A percentile compares a stretch with the other conserved stretches of the same genome.
These are phyloP conservation scores for Rugalucina vietnamica DNA, from an alignment of 2,888 invertebrate species.

Conservation along the genomic window DNA sequence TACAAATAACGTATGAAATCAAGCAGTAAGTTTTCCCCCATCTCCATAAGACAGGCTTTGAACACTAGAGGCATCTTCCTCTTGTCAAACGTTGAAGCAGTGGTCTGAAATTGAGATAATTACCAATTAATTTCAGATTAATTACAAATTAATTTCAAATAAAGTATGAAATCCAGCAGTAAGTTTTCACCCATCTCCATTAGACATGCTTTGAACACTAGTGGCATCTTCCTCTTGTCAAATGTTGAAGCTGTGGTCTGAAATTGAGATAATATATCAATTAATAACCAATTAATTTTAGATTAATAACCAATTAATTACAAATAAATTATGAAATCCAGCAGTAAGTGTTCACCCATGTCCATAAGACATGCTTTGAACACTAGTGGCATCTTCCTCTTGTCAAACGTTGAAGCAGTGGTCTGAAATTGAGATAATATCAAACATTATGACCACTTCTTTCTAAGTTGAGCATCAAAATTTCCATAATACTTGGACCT, in stretches of 20 bases:
- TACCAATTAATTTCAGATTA: too few relatives aligned
- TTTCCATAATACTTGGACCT: not conserved
- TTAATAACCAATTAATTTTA: too few relatives aligned
- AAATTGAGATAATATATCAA: conserved; percentile 61
- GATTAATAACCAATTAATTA: too few relatives aligned
- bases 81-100: conserved; percentile 90
- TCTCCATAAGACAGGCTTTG: conserved; percentile 91
- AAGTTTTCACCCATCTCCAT: conserved; percentile 92
- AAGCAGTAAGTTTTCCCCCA: conserved; percentile 91
- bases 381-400: conserved; percentile 89
- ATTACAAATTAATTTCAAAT: too few relatives aligned
- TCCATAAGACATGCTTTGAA: conserved; percentile 92
- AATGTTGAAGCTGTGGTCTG: conserved; percentile 90
- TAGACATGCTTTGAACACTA: conserved; percentile 91
- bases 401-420: conserved; percentile 90
- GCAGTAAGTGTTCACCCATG: conserved; percentile 90
- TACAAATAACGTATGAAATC: conserved; percentile 91
- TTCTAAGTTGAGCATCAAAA: not conserved
- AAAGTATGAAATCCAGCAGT: conserved; percentile 94
- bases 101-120: conserved; percentile 86
- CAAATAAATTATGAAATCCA: conserved; percentile 92
- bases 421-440: conserved; percentile 85
- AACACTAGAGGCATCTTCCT: conserved; percentile 91
- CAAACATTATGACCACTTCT: not conserved
- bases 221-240: conserved; percentile 90